Conservation (phyloP, 2,113 vertebrate species). For the Lates calcarifer region DNA sequence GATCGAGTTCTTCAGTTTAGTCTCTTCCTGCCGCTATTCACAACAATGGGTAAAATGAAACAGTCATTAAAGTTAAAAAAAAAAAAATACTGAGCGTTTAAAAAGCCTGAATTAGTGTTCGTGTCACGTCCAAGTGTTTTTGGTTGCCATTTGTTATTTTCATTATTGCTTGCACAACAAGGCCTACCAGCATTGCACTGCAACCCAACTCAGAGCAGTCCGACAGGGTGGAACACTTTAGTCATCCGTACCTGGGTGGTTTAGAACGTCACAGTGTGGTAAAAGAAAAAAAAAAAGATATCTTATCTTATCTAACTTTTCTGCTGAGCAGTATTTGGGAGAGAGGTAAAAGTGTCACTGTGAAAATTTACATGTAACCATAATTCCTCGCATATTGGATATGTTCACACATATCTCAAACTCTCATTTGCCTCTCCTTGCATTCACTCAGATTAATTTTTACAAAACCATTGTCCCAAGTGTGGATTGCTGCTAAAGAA, state of each 20-base stretch:
- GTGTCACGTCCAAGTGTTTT: constrained; percentile 6
- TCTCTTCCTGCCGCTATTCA: not conserved
- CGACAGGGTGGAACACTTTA: not conserved
- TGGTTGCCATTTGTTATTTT: not conserved
- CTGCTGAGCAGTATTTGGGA: not conserved
- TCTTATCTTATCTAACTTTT: not conserved
- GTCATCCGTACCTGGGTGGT: not conserved
- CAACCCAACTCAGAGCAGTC: not conserved
- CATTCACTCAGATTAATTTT: not conserved
- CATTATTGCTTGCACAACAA: not conserved
- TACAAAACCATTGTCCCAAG: not conserved
- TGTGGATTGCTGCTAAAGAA: not conserved
- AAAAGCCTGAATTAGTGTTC: constrained; percentile 24
- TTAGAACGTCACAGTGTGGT: not conserved
- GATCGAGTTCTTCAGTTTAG: not conserved
- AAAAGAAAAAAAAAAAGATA: not conserved
- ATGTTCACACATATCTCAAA: not conserved
- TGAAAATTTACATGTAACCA: not conserved
- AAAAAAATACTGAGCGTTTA: not conserved
- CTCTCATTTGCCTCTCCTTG: not conserved
- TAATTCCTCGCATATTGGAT: constrained; percentile 30
- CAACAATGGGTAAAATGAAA: not conserved
- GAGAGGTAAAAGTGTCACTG: not conserved
- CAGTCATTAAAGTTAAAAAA: not conserved
- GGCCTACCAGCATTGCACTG: constrained; percentile 3